phyloP scores from a whole-genome alignment of 2,888 invertebrate genomes.

The Hedychridium roseum region DNA sequence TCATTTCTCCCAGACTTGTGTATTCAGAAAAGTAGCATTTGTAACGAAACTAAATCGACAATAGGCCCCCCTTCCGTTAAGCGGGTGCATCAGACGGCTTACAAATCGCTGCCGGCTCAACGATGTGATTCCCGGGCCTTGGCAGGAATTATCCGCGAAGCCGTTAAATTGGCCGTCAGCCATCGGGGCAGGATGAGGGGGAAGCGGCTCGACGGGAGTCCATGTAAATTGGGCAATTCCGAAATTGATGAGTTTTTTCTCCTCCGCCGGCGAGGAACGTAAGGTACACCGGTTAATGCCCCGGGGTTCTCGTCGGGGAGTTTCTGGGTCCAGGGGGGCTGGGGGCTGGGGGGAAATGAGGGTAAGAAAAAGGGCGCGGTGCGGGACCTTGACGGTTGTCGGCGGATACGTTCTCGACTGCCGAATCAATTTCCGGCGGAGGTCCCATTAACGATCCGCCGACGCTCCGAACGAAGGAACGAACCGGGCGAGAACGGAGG shows the following conservation, averaged over 20 bases:
- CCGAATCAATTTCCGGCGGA: conserved; percentile 42
- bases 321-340: not conserved
- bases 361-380: not conserved
- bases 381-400: no score
- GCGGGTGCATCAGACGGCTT: no score
- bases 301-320: conserved; percentile 1
- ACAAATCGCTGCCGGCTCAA: no score
- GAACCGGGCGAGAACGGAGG: not conserved
- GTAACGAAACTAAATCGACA: no score
- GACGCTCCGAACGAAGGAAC: conserved; percentile 7
- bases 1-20: no score
- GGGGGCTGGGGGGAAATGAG: not conserved
- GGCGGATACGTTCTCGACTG: conserved; percentile 20
- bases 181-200: conserved; percentile 3
- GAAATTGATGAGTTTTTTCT: conserved; percentile 8
- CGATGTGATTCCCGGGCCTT: no score
- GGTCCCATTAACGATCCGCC: conserved; percentile 39
- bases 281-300: not conserved
- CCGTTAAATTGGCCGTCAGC: conserved; percentile 24
- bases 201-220: not conserved
- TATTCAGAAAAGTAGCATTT: no score
- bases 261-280: not conserved
- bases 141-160: conserved; percentile 8
- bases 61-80: no score
- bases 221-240: conserved; percentile 8